Conservation (phyloP, 1,140 invertebrate species). For the Bemisia tabaci region DNA sequence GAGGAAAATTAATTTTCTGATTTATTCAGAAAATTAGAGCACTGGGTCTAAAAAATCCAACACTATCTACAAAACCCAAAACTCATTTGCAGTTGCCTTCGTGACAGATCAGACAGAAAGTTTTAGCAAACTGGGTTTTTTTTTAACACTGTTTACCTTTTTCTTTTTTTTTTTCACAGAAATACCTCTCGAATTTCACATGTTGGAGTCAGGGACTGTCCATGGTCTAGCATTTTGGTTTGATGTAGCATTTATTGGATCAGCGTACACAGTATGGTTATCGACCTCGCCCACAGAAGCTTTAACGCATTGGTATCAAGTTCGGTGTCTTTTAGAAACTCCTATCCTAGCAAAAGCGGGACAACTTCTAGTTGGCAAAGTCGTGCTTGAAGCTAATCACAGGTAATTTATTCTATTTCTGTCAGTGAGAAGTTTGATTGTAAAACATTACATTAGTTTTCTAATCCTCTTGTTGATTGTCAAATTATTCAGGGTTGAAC, state of each 20-base stretch:
- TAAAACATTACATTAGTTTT: background rate
- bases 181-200: slow-evolving; percentile 87
- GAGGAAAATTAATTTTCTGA: too few relatives aligned
- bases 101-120: too few relatives aligned
- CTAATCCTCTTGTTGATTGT: background rate
- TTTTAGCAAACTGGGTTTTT: too few relatives aligned
- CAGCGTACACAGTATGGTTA: slow-evolving; percentile 82
- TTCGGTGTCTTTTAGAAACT: slow-evolving; percentile 84
- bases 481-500: background rate
- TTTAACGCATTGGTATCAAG: slow-evolving; percentile 99
- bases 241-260: slow-evolving; percentile 95
- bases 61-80: too few relatives aligned
- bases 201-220: slow-evolving; percentile 84
- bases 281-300: slow-evolving; percentile 97
- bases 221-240: slow-evolving; percentile 99
- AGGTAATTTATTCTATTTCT: too few relatives aligned
- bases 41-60: too few relatives aligned
- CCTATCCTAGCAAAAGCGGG: slow-evolving; percentile 92
- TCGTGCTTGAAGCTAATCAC: slow-evolving; percentile 83
- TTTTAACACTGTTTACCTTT: too few relatives aligned
- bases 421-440: slow-evolving; percentile 13
- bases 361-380: slow-evolving; percentile 75
- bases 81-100: too few relatives aligned
- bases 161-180: too few relatives aligned
- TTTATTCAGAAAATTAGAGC: too few relatives aligned